Percentiles rank a stretch among this genome's conserved stretches.
phyloP scores from a whole-genome alignment of 2,113 vertebrate genomes.

The Papio anubis region DNA sequence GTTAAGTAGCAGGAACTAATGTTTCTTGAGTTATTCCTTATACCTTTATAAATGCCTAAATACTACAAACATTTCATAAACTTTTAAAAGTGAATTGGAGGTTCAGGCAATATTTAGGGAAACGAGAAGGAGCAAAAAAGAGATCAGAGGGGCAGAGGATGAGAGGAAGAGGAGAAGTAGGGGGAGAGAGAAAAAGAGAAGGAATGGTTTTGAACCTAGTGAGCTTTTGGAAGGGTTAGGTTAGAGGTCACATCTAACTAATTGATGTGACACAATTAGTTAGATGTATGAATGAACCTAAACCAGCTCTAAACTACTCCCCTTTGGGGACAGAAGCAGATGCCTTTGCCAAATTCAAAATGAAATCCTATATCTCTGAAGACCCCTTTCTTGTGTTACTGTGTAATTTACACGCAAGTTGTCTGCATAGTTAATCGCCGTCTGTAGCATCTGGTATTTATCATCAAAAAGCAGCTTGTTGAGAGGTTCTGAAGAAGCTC shows the following conservation, averaged over 20 bases:
- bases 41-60: neutral
- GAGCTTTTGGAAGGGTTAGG: neutral
- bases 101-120: neutral
- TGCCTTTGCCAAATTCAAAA: constrained; percentile 34
- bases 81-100: neutral
- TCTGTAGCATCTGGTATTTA: constrained; percentile 69
- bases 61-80: neutral
- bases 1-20: neutral
- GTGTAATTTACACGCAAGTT: constrained; percentile 47
- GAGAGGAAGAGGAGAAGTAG: neutral
- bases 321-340: constrained; percentile 15
- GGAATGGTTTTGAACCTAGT: neutral
- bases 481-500: constrained; percentile 37
- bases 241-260: neutral
- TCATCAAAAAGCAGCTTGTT: constrained; percentile 64
- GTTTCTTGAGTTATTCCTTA: neutral
- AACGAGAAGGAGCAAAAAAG: neutral
- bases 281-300: neutral
- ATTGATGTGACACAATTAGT: too few relatives aligned
- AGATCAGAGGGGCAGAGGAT: neutral
- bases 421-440: constrained; percentile 45
- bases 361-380: constrained; percentile 44
- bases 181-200: neutral
- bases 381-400: constrained; percentile 36
- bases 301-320: neutral